phyloP scores from a whole-genome alignment of 2,888 invertebrate genomes.

The Nasonovia ribisnigri region DNA sequence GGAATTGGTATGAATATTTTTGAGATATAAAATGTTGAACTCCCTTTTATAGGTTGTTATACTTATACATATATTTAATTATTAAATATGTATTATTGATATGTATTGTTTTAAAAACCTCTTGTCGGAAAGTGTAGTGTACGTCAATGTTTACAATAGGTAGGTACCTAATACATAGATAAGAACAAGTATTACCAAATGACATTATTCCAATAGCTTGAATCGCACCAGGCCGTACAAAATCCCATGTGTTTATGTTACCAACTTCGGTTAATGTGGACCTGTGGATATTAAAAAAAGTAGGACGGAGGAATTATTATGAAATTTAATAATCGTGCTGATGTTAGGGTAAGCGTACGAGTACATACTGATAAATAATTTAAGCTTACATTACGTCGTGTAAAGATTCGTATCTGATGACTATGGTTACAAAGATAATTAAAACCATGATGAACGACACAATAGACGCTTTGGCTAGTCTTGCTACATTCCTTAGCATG shows the following conservation, averaged over 20 bases:
- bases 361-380: constrained; percentile 68
- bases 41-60: too few relatives aligned
- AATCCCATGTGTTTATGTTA: constrained; percentile 49
- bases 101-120: background rate
- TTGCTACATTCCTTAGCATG: constrained; percentile 81
- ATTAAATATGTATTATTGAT: background rate
- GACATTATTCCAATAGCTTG: constrained; percentile 88
- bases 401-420: constrained; percentile 75
- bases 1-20: background rate
- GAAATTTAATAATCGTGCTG: background rate
- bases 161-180: too few relatives aligned
- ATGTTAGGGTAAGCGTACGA: background rate
- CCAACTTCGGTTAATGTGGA: background rate
- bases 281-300: constrained; percentile 32
- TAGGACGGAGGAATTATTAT: background rate
- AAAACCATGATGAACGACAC: constrained; percentile 79
- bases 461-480: constrained; percentile 79
- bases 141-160: background rate
- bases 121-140: background rate
- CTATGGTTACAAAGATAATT: constrained; percentile 79
- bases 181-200: constrained; percentile 76
- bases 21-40: background rate
- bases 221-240: constrained; percentile 68
- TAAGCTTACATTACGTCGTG: constrained; percentile 76
- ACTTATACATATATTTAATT: too few relatives aligned